phyloP scores from a whole-genome alignment of 2,113 vertebrate species.

The Thinocorus orbignyianus region DNA sequence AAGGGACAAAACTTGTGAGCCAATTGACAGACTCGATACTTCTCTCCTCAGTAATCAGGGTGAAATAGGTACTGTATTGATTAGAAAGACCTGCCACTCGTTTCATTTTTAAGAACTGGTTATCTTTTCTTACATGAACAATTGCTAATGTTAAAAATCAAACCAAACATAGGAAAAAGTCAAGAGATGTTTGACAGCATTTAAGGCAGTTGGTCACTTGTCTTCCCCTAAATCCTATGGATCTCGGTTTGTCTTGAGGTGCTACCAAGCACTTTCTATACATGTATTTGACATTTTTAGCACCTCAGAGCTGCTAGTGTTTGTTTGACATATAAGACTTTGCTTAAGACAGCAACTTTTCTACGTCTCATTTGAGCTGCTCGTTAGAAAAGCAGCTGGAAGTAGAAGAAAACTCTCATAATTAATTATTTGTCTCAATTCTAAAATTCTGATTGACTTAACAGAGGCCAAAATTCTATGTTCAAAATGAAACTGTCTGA shows the following conservation, averaged over 20 bases:
- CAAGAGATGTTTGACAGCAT: background rate
- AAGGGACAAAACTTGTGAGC: constrained; percentile 14
- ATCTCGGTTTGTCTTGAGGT: background rate
- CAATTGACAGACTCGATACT: constrained; percentile 34
- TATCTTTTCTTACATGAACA: background rate
- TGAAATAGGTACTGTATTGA: constrained; percentile 52
- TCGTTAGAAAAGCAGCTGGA: background rate
- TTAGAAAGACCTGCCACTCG: background rate
- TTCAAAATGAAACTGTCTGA: background rate
- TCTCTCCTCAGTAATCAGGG: background rate
- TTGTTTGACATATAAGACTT: background rate
- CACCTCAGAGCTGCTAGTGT: background rate
- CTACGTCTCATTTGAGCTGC: background rate
- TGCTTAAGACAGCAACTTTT: background rate
- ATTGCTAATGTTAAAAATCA: background rate
- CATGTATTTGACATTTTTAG: background rate
- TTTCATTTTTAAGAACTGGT: background rate
- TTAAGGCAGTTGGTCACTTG: background rate
- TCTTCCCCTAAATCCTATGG: background rate
- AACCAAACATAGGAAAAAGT: background rate
- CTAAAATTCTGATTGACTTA: background rate
- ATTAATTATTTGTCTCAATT: background rate
- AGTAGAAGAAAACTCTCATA: background rate
- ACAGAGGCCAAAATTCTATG: background rate
- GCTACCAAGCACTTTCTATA: background rate